phyloP scores from a whole-genome alignment of 2,113 vertebrate genomes.

The Procavia capensis region DNA sequence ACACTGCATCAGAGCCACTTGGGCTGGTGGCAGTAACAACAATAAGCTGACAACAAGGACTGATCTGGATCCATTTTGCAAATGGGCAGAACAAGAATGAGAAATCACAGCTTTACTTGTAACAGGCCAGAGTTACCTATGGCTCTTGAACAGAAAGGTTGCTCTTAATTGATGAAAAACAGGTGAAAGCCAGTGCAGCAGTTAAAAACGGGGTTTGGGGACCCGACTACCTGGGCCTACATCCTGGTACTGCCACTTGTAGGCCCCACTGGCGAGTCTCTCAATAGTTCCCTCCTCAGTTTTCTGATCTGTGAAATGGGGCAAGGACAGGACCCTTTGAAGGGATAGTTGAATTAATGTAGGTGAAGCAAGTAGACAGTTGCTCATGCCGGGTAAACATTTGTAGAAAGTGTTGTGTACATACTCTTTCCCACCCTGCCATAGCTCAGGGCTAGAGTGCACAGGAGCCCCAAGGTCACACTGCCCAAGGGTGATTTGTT shows the following conservation, averaged over 20 bases:
- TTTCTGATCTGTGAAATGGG: not conserved
- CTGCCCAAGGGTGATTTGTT: not conserved
- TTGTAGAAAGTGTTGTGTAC: not conserved
- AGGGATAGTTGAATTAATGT: too few species aligned
- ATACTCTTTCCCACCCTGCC: too few species aligned
- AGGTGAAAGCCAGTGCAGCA: not conserved
- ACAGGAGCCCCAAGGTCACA: not conserved
- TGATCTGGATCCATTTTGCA: not conserved
- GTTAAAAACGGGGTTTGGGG: not conserved
- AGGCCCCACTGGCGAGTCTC: not conserved
- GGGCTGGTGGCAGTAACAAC: not conserved
- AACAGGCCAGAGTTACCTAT: not conserved
- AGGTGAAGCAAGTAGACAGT: not conserved
- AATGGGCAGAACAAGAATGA: slow-evolving; percentile 1
- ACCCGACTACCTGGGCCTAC: not conserved
- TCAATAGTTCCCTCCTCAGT: not conserved
- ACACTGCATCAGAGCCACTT: not conserved
- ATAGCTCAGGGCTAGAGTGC: not conserved
- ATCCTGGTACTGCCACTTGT: not conserved
- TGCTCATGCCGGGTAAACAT: fast-evolving
- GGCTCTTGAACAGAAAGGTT: not conserved
- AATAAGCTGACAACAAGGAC: not conserved
- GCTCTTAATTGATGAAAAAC: not conserved
- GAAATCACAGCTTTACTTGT: not conserved
- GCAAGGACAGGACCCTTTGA: not conserved